phyloP scores from a whole-genome alignment of 2,797 vertebrate genomes.

The Labeo calbasu region DNA sequence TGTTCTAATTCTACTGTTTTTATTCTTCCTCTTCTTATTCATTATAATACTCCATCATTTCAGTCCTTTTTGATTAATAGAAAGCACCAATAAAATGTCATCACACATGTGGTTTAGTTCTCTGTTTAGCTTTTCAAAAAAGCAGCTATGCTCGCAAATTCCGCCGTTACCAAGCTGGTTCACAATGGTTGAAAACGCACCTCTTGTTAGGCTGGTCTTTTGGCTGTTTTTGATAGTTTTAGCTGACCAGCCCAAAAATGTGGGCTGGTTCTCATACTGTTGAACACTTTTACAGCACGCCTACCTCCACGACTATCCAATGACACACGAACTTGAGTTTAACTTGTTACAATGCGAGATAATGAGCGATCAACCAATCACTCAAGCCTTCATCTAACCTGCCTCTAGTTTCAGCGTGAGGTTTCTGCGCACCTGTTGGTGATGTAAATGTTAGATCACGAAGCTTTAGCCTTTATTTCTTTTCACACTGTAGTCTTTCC shows the following conservation, averaged over 20 bases:
- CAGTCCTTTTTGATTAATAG: neutral
- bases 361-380: constrained; percentile 27
- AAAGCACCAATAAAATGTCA: neutral
- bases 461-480: neutral
- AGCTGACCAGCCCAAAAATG: neutral
- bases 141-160: too few relatives aligned
- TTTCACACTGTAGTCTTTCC: neutral
- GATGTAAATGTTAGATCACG: neutral
- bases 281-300: constrained; percentile 1
- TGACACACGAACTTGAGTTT: neutral
- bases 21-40: neutral
- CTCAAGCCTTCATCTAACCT: neutral
- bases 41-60: neutral
- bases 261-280: constrained; percentile 19
- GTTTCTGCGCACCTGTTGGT: constrained; percentile 28
- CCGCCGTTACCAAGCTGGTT: neutral
- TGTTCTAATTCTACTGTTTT: neutral
- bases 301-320: constrained; percentile 15
- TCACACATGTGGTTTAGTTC: neutral
- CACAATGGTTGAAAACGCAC: neutral
- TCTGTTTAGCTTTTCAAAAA: too few relatives aligned
- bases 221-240: neutral
- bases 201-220: neutral
- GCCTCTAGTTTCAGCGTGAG: neutral
- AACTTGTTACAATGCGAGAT: neutral